Conservation (phyloP, 2,888 invertebrate genomes). For the Andrena marginata region DNA sequence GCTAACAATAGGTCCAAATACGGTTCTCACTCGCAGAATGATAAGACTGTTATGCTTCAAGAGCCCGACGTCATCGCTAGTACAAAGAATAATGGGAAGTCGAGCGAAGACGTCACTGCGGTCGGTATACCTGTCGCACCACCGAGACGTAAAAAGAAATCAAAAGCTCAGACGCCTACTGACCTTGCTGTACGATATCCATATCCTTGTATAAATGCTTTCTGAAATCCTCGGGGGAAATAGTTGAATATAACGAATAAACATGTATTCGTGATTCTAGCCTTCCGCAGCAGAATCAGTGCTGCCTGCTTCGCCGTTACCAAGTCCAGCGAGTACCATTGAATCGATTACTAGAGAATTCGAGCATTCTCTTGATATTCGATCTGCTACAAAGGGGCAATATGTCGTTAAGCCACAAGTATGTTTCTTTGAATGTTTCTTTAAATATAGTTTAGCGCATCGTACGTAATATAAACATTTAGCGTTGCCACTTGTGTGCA, state of each 20-base stretch:
- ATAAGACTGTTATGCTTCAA: slow-evolving; percentile 85
- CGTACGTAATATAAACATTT: background rate
- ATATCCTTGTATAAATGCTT: slow-evolving; percentile 12
- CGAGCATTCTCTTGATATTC: slow-evolving; percentile 92
- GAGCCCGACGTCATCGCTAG: slow-evolving; percentile 98
- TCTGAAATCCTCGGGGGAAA: background rate
- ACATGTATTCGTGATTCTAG: slow-evolving; percentile 78
- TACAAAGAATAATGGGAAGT: slow-evolving; percentile 88
- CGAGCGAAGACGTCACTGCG: slow-evolving; percentile 77
- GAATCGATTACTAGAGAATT: slow-evolving; percentile 93
- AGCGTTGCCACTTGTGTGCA: slow-evolving; percentile 69
- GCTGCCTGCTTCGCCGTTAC: slow-evolving; percentile 87
- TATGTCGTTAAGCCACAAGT: slow-evolving; percentile 88
- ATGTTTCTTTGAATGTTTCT: slow-evolving; percentile 13
- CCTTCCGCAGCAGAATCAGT: slow-evolving; percentile 83
- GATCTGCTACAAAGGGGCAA: slow-evolving; percentile 88
- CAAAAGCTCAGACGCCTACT: slow-evolving; percentile 84
- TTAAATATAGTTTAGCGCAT: background rate
- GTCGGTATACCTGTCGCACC: slow-evolving; percentile 89
- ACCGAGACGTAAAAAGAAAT: slow-evolving; percentile 92
- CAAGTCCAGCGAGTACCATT: slow-evolving; percentile 92
- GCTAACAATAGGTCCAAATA: slow-evolving; percentile 76
- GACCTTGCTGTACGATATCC: slow-evolving; percentile 82
- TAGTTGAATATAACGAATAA: background rate
- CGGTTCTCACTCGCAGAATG: slow-evolving; percentile 75